Conservation (phyloP, 2,113 vertebrate genomes). For the Gavialis gangeticus region DNA sequence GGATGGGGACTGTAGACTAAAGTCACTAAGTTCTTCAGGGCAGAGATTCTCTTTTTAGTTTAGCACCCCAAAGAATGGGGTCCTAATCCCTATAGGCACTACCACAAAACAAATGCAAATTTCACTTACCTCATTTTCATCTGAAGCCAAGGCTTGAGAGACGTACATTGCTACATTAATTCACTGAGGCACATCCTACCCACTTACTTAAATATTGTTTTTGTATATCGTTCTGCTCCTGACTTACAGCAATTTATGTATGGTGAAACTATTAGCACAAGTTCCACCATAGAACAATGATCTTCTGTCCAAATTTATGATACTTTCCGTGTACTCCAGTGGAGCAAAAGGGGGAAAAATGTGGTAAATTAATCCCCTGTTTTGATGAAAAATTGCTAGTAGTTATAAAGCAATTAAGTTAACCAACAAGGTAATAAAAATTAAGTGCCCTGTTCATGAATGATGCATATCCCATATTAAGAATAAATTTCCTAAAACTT, state of each 20-base stretch:
- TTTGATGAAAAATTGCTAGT: conserved; percentile 44
- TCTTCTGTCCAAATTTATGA: background rate
- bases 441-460: background rate
- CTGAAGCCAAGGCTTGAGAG: background rate
- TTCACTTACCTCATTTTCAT: accelerated
- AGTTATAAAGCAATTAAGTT: conserved; percentile 18
- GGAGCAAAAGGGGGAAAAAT: background rate
- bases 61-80: background rate
- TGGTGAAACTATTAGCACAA: background rate
- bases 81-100: background rate
- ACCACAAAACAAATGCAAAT: background rate
- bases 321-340: background rate
- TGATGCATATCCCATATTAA: conserved; percentile 1
- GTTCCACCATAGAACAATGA: background rate
- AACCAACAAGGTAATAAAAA: conserved; percentile 52
- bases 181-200: background rate
- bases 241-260: background rate
- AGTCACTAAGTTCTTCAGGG: background rate
- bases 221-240: background rate
- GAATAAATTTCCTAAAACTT: conserved; percentile 27
- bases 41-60: background rate
- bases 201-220: background rate
- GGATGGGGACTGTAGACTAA: background rate
- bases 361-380: background rate
- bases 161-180: background rate